These are phyloP conservation scores for Caranx ignobilis DNA, from an alignment of 2,113 vertebrate species.

Conservation along the genomic window DNA sequence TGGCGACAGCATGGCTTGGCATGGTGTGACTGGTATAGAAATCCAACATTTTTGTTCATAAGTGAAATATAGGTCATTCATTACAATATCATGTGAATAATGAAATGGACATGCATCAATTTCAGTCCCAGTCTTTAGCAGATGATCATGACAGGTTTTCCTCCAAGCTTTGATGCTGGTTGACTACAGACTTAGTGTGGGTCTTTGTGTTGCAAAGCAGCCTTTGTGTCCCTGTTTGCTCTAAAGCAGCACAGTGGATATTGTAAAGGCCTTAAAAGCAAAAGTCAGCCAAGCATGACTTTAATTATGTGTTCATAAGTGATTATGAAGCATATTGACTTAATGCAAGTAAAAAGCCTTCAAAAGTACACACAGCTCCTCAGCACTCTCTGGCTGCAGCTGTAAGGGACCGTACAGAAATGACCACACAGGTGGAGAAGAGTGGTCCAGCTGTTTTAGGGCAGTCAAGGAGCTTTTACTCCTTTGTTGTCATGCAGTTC, in stretches of 20 bases:
- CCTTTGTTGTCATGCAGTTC: too few species aligned
- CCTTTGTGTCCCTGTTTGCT: slow-evolving; percentile 27
- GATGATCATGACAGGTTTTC: neutral
- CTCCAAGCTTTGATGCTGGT: slow-evolving; percentile 8
- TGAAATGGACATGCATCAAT: neutral
- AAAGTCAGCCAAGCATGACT: slow-evolving; percentile 18
- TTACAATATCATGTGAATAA: slow-evolving; percentile 7
- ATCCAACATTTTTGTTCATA: neutral
- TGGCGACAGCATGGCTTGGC: slow-evolving; percentile 1
- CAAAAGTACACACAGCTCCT: slow-evolving; percentile 9
- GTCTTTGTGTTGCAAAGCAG: slow-evolving; percentile 28
- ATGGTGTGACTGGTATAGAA: neutral
- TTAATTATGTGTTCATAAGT: slow-evolving; percentile 13
- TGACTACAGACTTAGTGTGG: slow-evolving; percentile 7
- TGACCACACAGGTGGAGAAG: too few species aligned
- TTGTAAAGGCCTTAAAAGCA: slow-evolving; percentile 24
- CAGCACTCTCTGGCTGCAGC: neutral
- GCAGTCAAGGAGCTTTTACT: too few species aligned
- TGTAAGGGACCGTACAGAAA: neutral
- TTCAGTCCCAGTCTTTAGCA: neutral
- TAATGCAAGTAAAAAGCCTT: slow-evolving; percentile 5
- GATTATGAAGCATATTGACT: slow-evolving; percentile 17
- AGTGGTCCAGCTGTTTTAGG: too few species aligned
- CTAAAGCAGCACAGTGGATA: slow-evolving; percentile 57
- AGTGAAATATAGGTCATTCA: neutral